A percentile compares a stretch with the other conserved stretches of the same genome.
These are phyloP conservation scores for Mormyrus proboscirostris DNA, from an alignment of 2,797 vertebrate species.

Conservation along the genomic window DNA sequence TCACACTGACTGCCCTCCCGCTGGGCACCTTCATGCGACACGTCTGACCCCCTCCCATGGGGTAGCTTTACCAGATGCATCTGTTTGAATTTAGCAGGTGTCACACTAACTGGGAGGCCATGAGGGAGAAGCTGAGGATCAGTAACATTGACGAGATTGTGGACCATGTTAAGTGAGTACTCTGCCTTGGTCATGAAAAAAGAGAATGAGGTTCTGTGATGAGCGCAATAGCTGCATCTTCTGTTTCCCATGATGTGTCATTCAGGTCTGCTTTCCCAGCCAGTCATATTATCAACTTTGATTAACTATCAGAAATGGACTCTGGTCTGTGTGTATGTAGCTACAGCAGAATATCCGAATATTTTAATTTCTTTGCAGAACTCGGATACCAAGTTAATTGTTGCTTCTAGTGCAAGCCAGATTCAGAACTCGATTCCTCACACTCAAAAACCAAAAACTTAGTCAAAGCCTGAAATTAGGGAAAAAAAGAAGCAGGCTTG, in stretches of 20 bases:
- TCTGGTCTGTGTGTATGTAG: neutral
- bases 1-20: neutral
- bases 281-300: neutral
- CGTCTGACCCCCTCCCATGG: neutral
- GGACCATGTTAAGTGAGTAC: slow-evolving; percentile 61
- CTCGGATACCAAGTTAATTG: neutral
- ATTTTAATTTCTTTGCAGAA: neutral
- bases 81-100: neutral
- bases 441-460: slow-evolving; percentile 56
- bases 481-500: slow-evolving; percentile 56
- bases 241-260: neutral
- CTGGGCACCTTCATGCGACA: neutral
- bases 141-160: slow-evolving; percentile 64
- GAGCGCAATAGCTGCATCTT: neutral
- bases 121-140: slow-evolving; percentile 65
- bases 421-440: neutral
- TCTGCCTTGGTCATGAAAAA: neutral
- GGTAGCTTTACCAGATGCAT: neutral
- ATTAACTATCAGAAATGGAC: neutral
- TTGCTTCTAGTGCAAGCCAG: neutral
- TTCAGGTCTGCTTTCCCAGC: neutral
- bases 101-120: slow-evolving; percentile 45
- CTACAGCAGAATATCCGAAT: neutral
- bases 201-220: neutral
- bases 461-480: slow-evolving; percentile 29